Evolutionary conservation across 2,797 vertebrate species (phyloP).

Genomic region (Nasua narica): DNA sequence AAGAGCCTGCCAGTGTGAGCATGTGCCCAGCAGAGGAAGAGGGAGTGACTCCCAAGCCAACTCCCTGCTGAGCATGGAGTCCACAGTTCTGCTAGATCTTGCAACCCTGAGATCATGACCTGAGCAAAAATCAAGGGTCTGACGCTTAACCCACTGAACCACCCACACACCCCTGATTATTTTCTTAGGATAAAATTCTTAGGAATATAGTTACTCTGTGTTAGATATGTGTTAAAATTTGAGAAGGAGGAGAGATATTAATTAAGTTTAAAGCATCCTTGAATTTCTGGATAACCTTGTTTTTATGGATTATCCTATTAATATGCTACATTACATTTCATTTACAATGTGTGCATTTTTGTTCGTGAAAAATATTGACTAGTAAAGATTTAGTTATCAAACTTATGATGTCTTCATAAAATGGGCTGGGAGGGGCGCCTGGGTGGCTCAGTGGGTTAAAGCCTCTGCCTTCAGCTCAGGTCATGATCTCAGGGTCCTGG

Average conservation of each 20-base stretch:
- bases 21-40: neutral
- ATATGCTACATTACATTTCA: neutral
- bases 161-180: neutral
- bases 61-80: neutral
- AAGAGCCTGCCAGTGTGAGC: neutral
- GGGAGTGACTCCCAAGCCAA: neutral
- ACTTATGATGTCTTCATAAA: conserved; percentile 20
- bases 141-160: neutral
- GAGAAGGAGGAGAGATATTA: neutral
- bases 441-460: no score
- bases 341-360: conserved; percentile 34
- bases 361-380: conserved; percentile 7
- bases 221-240: conserved; percentile 6
- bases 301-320: neutral
- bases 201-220: neutral
- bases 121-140: neutral
- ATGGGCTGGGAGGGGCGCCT: neutral
- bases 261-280: conserved; percentile 15
- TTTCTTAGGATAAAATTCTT: conserved; percentile 35
- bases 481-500: no score
- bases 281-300: neutral
- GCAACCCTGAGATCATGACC: neutral
- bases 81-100: neutral
- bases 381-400: conserved; percentile 7
- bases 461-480: no score